These are phyloP conservation scores for Gymnoscopelus microlampas DNA, from an alignment of 2,797 vertebrate species.

Conservation along the genomic window DNA sequence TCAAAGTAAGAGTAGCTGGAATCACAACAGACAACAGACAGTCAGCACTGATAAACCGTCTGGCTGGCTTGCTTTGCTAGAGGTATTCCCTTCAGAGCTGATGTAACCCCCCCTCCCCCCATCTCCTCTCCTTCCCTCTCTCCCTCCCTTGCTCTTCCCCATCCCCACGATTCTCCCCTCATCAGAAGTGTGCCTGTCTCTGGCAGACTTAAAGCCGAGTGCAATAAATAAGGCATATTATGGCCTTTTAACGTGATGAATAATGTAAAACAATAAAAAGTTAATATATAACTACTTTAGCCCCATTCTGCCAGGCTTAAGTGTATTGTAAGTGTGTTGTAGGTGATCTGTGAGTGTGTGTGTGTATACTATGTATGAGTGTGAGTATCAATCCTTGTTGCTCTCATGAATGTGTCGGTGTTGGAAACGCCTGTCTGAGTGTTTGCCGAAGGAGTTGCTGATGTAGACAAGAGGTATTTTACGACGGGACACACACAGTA, in stretches of 20 bases:
- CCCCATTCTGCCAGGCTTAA: slow-evolving; percentile 80
- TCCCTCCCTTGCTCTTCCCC: not conserved
- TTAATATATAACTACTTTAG: slow-evolving; percentile 83
- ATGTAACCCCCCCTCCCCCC: slow-evolving; percentile 6
- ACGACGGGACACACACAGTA: slow-evolving; percentile 65
- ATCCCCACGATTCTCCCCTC: slow-evolving; percentile 24
- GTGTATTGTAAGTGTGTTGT: slow-evolving; percentile 73
- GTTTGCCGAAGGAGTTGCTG: slow-evolving; percentile 74
- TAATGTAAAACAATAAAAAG: slow-evolving; percentile 84
- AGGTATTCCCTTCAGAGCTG: slow-evolving; percentile 46
- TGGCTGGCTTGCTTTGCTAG: slow-evolving; percentile 62
- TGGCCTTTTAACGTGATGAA: slow-evolving; percentile 82
- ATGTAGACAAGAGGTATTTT: slow-evolving; percentile 70
- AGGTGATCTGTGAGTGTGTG: slow-evolving; percentile 40
- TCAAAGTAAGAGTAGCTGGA: slow-evolving; percentile 65
- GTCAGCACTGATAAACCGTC: slow-evolving; percentile 69
- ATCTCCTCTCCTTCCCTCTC: not conserved
- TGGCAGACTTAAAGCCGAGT: slow-evolving; percentile 59
- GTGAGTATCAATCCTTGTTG: not conserved
- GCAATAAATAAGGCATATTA: slow-evolving; percentile 84
- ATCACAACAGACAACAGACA: slow-evolving; percentile 65
- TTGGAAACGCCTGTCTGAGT: slow-evolving; percentile 70
- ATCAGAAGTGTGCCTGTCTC: slow-evolving; percentile 58
- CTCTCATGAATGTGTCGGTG: slow-evolving; percentile 64
- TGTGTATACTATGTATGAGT: slow-evolving; percentile 11